phyloP scores from a whole-genome alignment of 2,113 vertebrate species.

The Gobio gobio region DNA sequence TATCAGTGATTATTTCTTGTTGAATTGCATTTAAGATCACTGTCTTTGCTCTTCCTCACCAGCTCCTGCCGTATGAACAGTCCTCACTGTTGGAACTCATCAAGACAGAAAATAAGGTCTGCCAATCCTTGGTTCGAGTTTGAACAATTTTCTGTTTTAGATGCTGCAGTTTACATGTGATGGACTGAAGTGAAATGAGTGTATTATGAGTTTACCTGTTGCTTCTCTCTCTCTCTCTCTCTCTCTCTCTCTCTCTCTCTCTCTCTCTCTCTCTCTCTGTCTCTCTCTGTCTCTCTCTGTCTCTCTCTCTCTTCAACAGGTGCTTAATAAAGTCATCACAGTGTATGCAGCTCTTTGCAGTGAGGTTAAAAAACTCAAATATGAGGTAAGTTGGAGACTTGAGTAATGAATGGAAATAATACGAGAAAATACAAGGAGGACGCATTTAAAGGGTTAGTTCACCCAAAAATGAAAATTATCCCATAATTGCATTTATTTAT shows the following conservation, averaged over 20 bases:
- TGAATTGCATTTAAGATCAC: not conserved
- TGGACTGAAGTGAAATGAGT: not conserved
- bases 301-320: conserved; percentile 69
- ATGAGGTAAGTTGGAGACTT: conserved; percentile 80
- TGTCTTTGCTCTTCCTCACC: conserved; percentile 30
- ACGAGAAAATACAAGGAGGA: not conserved
- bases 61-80: conserved; percentile 97
- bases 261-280: conserved; percentile 22
- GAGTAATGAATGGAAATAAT: not conserved
- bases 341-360: conserved; percentile 97
- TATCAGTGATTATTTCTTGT: not conserved
- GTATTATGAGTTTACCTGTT: not conserved
- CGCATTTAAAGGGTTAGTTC: not conserved
- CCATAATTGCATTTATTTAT: no score
- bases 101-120: conserved; percentile 94
- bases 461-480: no score
- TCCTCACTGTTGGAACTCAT: conserved; percentile 94
- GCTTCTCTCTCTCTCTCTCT: conserved; percentile 3
- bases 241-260: not conserved
- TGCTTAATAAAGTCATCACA: conserved; percentile 98
- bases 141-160: not conserved
- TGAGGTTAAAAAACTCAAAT: conserved; percentile 97
- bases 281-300: no score
- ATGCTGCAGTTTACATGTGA: not conserved
- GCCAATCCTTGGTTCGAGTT: not conserved